Percentiles rank a stretch among this genome's conserved stretches.
phyloP scores from a whole-genome alignment of 2,888 invertebrate species.

The Gortyna flavago region DNA sequence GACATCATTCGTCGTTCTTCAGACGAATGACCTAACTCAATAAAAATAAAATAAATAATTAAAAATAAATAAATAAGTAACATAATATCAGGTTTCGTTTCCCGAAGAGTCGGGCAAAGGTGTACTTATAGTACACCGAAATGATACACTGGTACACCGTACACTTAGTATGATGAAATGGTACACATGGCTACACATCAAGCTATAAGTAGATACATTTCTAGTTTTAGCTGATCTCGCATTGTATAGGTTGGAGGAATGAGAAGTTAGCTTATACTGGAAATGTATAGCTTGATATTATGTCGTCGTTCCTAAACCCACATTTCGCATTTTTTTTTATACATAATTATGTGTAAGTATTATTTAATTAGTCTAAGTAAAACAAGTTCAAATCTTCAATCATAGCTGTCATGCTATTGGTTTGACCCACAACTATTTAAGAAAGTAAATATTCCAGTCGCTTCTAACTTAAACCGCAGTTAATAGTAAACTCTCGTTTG shows the following conservation, averaged over 20 bases:
- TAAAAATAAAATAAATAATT: neutral
- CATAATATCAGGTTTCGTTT: neutral
- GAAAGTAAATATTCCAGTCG: neutral
- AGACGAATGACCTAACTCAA: neutral
- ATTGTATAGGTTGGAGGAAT: too few species aligned
- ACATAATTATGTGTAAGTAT: too few species aligned
- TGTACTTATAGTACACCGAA: neutral
- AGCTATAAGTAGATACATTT: too few species aligned
- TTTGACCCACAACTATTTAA: neutral
- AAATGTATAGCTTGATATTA: too few species aligned
- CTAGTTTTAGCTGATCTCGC: too few species aligned
- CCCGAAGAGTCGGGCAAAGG: neutral
- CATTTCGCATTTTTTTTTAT: neutral
- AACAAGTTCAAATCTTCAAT: neutral
- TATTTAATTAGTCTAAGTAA: neutral
- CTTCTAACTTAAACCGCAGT: conserved; percentile 21
- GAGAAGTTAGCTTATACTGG: too few species aligned
- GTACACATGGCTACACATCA: too few species aligned
- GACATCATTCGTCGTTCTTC: neutral
- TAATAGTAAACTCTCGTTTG: conserved; percentile 50
- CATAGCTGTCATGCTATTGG: neutral
- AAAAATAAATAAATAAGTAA: neutral
- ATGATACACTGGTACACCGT: too few species aligned
- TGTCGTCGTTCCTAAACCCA: too few species aligned
- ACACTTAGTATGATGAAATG: too few species aligned